Evolutionary conservation across 1,140 invertebrate species (phyloP), one percentile per base, ranked within the genome.

Genomic region (Aricia agestis): DNA sequence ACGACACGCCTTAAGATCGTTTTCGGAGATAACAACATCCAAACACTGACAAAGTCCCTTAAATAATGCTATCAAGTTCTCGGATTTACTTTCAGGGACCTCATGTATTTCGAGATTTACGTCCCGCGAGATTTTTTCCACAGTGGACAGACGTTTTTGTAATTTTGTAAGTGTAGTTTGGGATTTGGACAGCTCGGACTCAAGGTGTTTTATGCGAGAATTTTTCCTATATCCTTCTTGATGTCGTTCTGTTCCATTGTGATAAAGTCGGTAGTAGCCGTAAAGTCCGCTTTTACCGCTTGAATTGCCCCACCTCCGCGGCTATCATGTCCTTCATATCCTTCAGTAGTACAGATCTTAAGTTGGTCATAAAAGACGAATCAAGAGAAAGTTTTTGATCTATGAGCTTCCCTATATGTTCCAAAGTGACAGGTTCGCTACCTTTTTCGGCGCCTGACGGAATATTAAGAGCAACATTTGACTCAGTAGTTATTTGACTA

Each of bases 1-100:
- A 25, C 69, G 61, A 18, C 32, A 65, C 11, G 61, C 61, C 31
- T 17, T 42, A 9, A 70, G 6, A 15, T 70, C 69, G n/a, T 19
- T 66, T 1, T 57, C 61, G 5, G 41, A 11, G 0, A 70, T 11
- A 4, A 25, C 18, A 13, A 70, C 69, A 0, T 66, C 15, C 57
- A 25, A 68, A 45, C 6, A 61, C 15, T 61, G 59, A 42, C 15
- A 65, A 15, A 66, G 11, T 31, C 66, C 25, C 66, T 66, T 66
- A 17, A 70, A 52, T 42, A 70, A 18, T 7, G 1, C 10, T 3
- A 11, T 10, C 1, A 70, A 32, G 6, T n/a, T 59, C n/a, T 59
- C 58, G n/a, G n/a, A 17, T 59, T 17, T 59, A 6, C 15, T 36
- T 59, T 59, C 58, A 7, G 58, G 58, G 6, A 59, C 6, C 15